phyloP scores from a whole-genome alignment of 2,888 invertebrate genomes.

The Amiota mariae region DNA sequence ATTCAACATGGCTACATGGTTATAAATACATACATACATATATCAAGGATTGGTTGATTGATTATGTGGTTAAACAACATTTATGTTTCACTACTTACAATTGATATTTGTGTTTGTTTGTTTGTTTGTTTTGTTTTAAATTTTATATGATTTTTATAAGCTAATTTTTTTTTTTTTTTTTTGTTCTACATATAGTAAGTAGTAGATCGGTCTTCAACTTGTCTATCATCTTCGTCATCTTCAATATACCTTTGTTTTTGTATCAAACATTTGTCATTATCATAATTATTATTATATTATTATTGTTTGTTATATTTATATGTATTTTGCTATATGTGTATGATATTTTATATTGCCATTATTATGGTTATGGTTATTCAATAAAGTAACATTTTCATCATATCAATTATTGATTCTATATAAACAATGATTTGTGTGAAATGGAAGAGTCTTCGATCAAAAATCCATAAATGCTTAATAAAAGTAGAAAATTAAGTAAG shows the following conservation, averaged over 20 bases:
- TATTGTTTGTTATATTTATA: too few relatives aligned
- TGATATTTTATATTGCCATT: slow-evolving; percentile 54
- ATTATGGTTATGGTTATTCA: slow-evolving; percentile 49
- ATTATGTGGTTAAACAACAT: too few relatives aligned
- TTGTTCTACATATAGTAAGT: slow-evolving; percentile 42
- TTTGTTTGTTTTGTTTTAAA: slow-evolving; percentile 26
- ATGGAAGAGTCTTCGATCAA: too few relatives aligned
- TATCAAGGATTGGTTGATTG: neutral
- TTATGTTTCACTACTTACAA: slow-evolving; percentile 46
- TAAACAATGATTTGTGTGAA: neutral
- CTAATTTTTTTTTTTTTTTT: slow-evolving; percentile 54
- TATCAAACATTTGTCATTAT: too few relatives aligned
- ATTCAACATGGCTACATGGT: too few relatives aligned
- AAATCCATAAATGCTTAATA: too few relatives aligned
- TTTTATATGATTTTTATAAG: slow-evolving; percentile 52
- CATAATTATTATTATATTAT: slow-evolving; percentile 51
- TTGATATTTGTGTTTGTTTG: slow-evolving; percentile 44
- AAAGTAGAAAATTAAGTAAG: too few relatives aligned
- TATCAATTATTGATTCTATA: neutral
- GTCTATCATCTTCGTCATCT: slow-evolving; percentile 32
- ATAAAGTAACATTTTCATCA: slow-evolving; percentile 44
- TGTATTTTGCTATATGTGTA: slow-evolving; percentile 43
- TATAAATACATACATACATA: neutral
- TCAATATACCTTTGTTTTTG: too few relatives aligned
- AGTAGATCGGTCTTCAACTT: slow-evolving; percentile 35